These are phyloP conservation scores for Mizuhopecten yessoensis DNA, from an alignment of 1,140 invertebrate genomes.

Conservation along the genomic window DNA sequence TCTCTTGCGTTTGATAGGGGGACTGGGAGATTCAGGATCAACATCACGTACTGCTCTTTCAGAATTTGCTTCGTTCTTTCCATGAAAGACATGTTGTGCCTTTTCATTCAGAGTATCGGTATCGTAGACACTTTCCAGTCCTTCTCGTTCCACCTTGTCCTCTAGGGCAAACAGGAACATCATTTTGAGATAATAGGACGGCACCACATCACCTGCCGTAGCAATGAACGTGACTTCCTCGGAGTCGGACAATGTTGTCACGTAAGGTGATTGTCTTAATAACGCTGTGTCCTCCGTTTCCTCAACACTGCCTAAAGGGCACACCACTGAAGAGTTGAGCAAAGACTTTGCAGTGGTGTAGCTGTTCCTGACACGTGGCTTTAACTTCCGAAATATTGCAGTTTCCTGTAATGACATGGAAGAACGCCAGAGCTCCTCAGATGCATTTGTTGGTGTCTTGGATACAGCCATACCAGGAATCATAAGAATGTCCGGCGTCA, in stretches of 20 bases:
- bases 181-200: slow-evolving; percentile 56
- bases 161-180: slow-evolving; percentile 45
- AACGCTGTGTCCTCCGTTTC: background rate
- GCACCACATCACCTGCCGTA: background rate
- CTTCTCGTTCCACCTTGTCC: slow-evolving; percentile 30
- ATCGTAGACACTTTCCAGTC: slow-evolving; percentile 30
- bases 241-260: background rate
- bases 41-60: too few species aligned
- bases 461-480: slow-evolving; percentile 48
- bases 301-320: slow-evolving; percentile 42
- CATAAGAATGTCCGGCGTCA: background rate
- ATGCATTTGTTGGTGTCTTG: slow-evolving; percentile 12
- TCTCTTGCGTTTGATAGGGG: background rate
- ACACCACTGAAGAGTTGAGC: slow-evolving; percentile 27
- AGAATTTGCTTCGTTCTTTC: background rate
- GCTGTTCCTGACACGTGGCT: slow-evolving; percentile 44
- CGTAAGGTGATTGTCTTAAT: background rate
- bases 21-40: slow-evolving; percentile 17
- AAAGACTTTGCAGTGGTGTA: slow-evolving; percentile 51
- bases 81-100: too few species aligned
- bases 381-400: slow-evolving; percentile 48
- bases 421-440: slow-evolving; percentile 49
- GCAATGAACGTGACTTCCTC: background rate
- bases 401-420: slow-evolving; percentile 50
- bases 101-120: background rate